Evolutionary conservation across 2,888 invertebrate species (phyloP).

Genomic region (Hypomecis atomaria): DNA sequence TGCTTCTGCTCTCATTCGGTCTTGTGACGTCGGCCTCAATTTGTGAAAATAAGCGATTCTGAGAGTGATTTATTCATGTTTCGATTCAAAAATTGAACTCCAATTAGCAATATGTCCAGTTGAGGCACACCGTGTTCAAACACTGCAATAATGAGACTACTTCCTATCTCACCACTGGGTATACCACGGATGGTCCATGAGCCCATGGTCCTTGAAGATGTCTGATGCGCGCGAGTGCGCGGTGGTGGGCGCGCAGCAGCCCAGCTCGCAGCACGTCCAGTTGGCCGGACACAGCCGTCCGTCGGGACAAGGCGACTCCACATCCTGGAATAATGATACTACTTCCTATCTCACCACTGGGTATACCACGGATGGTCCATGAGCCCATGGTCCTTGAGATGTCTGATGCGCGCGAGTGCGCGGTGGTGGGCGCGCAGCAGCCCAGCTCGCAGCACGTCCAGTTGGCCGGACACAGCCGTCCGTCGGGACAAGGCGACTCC

Average conservation of each 20-base stretch:
- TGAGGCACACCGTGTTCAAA: too few species aligned
- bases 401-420: conserved; percentile 71
- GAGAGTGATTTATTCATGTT: too few species aligned
- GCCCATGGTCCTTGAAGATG: conserved; percentile 53
- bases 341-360: conserved; percentile 61
- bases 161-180: conserved; percentile 64
- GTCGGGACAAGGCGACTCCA: conserved; percentile 73
- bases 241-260: conserved; percentile 85
- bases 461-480: conserved; percentile 88
- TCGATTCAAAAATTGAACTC: too few species aligned
- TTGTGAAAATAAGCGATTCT: too few species aligned
- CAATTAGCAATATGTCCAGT: too few species aligned
- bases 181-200: conserved; percentile 63
- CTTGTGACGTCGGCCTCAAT: too few species aligned
- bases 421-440: conserved; percentile 84
- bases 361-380: conserved; percentile 66
- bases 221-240: conserved; percentile 71
- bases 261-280: too few species aligned
- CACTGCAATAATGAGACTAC: not conserved
- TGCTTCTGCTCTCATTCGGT: too few species aligned
- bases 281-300: conserved; percentile 73
- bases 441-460: conserved; percentile 90
- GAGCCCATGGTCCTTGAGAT: conserved; percentile 53
- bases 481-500: conserved; percentile 83
- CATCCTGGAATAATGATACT: not conserved